Evolutionary conservation across 2,113 vertebrate genomes (phyloP).

Genomic region (Prunella fulvescens): DNA sequence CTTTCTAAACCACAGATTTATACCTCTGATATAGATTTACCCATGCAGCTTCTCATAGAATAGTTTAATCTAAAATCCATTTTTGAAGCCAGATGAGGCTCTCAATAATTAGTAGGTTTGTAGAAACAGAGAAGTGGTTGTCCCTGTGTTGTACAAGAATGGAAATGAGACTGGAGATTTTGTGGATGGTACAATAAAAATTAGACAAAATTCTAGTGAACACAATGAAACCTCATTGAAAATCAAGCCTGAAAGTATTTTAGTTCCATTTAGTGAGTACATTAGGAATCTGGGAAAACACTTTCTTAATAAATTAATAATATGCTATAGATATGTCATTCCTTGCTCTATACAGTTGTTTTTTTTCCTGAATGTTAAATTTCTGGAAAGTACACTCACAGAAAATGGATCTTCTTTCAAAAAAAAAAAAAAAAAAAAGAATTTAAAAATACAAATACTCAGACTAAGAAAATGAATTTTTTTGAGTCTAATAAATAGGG

Average conservation of each 20-base stretch:
- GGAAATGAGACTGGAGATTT: not conserved
- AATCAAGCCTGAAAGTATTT: not conserved
- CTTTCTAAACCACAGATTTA: not conserved
- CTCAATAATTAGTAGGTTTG: not conserved
- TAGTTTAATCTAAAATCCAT: not conserved
- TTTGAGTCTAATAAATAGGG: not conserved
- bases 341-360: not conserved
- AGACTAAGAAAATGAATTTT: not conserved
- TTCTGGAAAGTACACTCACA: not conserved
- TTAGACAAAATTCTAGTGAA: not conserved
- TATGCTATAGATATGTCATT: not conserved
- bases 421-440: not conserved
- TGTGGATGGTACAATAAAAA: not conserved
- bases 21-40: not conserved
- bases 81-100: not conserved
- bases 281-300: not conserved
- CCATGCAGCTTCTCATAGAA: not conserved
- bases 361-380: not conserved
- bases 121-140: not conserved
- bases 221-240: not conserved
- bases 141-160: not conserved
- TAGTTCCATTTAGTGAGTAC: not conserved
- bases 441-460: not conserved
- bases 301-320: not conserved
- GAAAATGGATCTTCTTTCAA: not conserved